Percentiles rank a stretch among this genome's conserved stretches.
phyloP scores from a whole-genome alignment of 2,888 invertebrate genomes.

The Acronicta psi region DNA sequence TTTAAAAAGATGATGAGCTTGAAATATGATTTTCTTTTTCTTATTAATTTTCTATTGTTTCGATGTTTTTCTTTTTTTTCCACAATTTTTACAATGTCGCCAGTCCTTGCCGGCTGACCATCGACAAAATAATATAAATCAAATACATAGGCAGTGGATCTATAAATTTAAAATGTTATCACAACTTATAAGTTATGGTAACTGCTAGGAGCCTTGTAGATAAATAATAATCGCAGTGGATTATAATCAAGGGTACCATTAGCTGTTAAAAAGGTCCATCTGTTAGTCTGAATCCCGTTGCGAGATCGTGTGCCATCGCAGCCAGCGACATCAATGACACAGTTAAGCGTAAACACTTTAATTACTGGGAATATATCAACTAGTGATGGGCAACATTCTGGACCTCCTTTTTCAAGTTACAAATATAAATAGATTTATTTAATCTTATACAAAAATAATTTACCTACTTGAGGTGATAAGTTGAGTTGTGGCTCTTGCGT shows the following conservation, averaged over 20 bases:
- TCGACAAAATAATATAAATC: too few species aligned
- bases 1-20: too few species aligned
- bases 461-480: conserved; percentile 2
- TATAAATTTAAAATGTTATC: neutral
- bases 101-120: too few species aligned
- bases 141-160: too few species aligned
- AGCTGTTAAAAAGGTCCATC: conserved; percentile 31
- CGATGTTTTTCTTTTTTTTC: too few species aligned
- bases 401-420: conserved; percentile 4
- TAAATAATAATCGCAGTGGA: conserved; percentile 24
- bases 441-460: neutral
- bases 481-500: neutral
- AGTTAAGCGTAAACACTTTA: conserved; percentile 36
- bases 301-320: conserved; percentile 26
- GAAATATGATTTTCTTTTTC: too few species aligned
- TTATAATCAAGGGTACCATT: conserved; percentile 33
- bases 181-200: too few species aligned
- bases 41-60: too few species aligned
- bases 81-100: too few species aligned
- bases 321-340: conserved; percentile 34
- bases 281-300: conserved; percentile 27
- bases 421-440: conserved; percentile 7
- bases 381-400: neutral
- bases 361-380: conserved; percentile 32
- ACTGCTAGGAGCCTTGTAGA: conserved; percentile 1